These are phyloP conservation scores for Ramphastos sulfuratus DNA, from an alignment of 2,113 vertebrate genomes.

Conservation along the genomic window DNA sequence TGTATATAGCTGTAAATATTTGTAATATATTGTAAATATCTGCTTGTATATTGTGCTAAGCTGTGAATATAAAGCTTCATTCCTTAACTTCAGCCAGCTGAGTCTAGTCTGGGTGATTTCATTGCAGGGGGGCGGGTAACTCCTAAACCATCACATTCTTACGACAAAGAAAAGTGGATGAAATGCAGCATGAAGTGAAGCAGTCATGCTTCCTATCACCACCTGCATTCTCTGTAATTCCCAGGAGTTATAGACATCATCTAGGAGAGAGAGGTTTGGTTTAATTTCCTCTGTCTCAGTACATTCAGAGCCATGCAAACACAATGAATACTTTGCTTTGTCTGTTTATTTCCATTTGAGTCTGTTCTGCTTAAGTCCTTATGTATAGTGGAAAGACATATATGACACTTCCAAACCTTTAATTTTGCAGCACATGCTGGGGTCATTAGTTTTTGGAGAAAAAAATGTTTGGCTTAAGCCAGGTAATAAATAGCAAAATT, in stretches of 20 bases:
- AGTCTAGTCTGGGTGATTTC: no score
- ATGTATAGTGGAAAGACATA: neutral
- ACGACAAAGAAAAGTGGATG: neutral
- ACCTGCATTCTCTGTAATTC: neutral
- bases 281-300: neutral
- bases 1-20: no score
- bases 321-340: neutral
- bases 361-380: neutral
- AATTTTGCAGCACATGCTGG: neutral
- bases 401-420: neutral
- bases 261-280: neutral
- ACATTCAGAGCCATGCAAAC: neutral
- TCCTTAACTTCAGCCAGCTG: no score
- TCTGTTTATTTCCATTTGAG: neutral
- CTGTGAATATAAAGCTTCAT: no score
- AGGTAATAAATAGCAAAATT: neutral
- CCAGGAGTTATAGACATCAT: neutral
- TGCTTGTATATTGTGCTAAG: no score
- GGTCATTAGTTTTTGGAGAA: neutral
- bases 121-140: no score
- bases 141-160: neutral
- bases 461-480: neutral
- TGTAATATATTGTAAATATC: no score
- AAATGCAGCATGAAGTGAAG: neutral
- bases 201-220: neutral